Evolutionary conservation across 2,888 invertebrate genomes (phyloP), one percentile per base, ranked within the genome.

Genomic region (Lycocerus yunnanus): DNA sequence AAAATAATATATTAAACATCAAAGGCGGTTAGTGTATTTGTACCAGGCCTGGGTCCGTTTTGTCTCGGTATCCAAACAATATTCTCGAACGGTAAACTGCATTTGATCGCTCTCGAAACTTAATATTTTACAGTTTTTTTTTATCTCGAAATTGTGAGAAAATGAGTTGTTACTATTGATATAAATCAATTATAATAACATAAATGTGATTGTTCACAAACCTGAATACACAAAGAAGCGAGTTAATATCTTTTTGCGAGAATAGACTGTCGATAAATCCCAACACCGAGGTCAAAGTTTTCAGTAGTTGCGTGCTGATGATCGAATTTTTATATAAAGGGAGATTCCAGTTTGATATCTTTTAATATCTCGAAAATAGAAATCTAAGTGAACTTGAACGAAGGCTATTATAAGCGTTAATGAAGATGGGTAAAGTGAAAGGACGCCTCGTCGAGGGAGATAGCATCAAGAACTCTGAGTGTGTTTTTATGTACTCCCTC

Each of bases 401-500:
- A 75, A 73, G 78, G 76, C 82, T 83, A 84, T 84, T 84, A 84
- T 81, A 80, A 83, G 78, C 82, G 80, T 83, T 85, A 85, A 84
- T 84, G 85, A 84, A 84, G 84, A 83, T 84, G 84, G 82, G 78
- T 80, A 80, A 80, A 77, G 82, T 81, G 81, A 83, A 82, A 81
- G 83, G 81, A 80, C 81, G 80, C 66, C 68, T 76, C 76, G 75
- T 78, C 63, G 73, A 81, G 79, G 81, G 80, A 83, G 84, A 84
- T 84, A 84, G 79, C 80, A 84, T 82, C 84, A 82, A 79, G 81
- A 80, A 81, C 80, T 80, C 82, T 81, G 84, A 85, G 84, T 84
- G 84, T 84, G 84, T 86, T 86, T 85, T 85, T 85, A 84, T 85
- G 85, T 85, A 84, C 82, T 63, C 79, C 78, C 83, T 82, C 81